phyloP scores from a whole-genome alignment of 1,140 invertebrate species.

The Conus ventricosus region DNA sequence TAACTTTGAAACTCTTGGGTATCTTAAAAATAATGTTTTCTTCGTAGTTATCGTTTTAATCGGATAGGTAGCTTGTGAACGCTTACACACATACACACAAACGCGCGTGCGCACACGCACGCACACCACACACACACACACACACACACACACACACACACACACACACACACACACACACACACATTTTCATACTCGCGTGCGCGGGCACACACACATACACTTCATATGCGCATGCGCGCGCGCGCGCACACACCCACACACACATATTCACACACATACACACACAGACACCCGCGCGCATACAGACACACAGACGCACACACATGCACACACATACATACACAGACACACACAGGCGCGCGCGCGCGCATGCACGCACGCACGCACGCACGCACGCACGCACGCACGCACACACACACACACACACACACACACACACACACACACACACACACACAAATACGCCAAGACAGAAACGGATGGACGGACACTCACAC shows the following conservation, averaged over 20 bases:
- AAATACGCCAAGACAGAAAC: not conserved
- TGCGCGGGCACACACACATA: not conserved
- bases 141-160: not conserved
- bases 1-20: too few species aligned
- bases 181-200: not conserved
- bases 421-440: conserved; percentile 12
- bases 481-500: not conserved
- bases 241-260: not conserved
- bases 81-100: not conserved
- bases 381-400: not conserved
- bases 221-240: not conserved
- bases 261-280: not conserved
- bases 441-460: not conserved
- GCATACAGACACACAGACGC: not conserved
- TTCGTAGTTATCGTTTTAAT: too few species aligned
- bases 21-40: too few species aligned
- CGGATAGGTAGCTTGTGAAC: too few species aligned
- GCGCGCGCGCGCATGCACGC: not conserved
- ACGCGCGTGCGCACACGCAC: not conserved
- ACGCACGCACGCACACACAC: conserved; percentile 7
- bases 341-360: conserved; percentile 7
- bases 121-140: not conserved
- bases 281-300: not conserved
- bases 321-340: not conserved
- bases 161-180: conserved; percentile 1